Percentiles rank a stretch among this genome's conserved stretches.
Conservation (phyloP, 2,888 invertebrate genomes). For the Epistrophe eligans region DNA sequence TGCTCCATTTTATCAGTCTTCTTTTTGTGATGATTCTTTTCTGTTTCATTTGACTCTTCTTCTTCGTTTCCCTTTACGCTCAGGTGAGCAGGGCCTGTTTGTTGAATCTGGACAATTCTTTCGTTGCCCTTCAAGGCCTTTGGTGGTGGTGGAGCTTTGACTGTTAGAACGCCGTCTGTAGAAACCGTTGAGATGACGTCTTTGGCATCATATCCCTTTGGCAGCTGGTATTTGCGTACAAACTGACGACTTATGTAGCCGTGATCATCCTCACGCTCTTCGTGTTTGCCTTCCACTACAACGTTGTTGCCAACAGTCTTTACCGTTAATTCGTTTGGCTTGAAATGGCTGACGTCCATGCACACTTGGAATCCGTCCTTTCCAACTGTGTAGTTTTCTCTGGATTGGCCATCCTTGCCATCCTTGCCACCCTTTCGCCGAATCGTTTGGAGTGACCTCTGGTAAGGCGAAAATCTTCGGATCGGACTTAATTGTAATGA, state of each 20-base stretch:
- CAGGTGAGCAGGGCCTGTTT: conserved; percentile 86
- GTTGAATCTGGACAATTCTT: conserved; percentile 85
- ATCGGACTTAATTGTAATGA: conserved; percentile 83
- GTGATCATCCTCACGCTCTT: conserved; percentile 89
- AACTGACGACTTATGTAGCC: conserved; percentile 91
- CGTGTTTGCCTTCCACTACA: conserved; percentile 90
- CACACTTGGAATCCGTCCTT: conserved; percentile 89
- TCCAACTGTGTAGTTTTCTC: conserved; percentile 83
- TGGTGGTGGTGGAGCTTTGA: conserved; percentile 86
- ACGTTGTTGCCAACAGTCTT: conserved; percentile 91
- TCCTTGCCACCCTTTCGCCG: conserved; percentile 84
- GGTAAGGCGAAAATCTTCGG: conserved; percentile 89
- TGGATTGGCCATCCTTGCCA: conserved; percentile 87
- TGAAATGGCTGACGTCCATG: conserved; percentile 90
- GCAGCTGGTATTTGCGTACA: conserved; percentile 89
- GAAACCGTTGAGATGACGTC: conserved; percentile 90
- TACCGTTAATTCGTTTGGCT: conserved; percentile 91
- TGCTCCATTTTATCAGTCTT: conserved; percentile 6
- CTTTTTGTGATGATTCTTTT: conserved; percentile 2
- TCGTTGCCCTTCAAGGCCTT: conserved; percentile 79
- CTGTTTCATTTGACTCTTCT: background rate
- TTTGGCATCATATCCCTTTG: conserved; percentile 90
- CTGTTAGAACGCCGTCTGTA: conserved; percentile 89
- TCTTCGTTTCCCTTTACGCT: conserved; percentile 79
- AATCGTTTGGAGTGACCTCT: conserved; percentile 85